phyloP scores from a whole-genome alignment of 2,113 vertebrate species.

The Oncorhynchus nerka region DNA sequence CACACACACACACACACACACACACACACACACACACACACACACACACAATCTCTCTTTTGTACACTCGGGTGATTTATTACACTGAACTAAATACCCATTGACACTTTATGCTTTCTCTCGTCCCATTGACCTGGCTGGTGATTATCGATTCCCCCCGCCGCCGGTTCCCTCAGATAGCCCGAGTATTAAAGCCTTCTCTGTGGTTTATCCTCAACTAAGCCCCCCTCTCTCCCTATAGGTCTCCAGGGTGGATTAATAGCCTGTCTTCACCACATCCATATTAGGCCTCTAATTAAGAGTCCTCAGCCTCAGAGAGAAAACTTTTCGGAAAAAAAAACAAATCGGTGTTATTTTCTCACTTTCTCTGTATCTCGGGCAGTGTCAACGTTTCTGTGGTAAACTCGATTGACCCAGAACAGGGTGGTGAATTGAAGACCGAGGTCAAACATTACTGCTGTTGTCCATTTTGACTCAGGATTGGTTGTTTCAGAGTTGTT shows the following conservation, averaged over 20 bases:
- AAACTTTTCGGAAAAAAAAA: conserved; percentile 13
- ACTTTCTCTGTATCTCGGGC: no score
- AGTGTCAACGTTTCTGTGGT: no score
- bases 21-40: not conserved
- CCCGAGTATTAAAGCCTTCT: conserved; percentile 52
- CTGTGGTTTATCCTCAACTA: conserved; percentile 21
- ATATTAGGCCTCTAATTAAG: conserved; percentile 70
- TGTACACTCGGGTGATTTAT: conserved; percentile 60
- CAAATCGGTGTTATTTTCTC: no score
- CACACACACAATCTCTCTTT: conserved; percentile 37
- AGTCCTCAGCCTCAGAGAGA: conserved; percentile 45
- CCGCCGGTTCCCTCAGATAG: conserved; percentile 34
- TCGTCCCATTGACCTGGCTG: conserved; percentile 64
- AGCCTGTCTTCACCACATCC: conserved; percentile 65
- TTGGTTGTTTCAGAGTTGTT: no score
- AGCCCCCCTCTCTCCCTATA: conserved; percentile 18
- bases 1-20: conserved; percentile 22
- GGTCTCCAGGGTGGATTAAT: conserved; percentile 55
- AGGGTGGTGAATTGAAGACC: no score
- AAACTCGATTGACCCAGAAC: no score
- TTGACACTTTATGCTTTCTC: conserved; percentile 71
- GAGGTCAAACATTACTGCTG: no score
- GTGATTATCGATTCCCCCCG: conserved; percentile 65
- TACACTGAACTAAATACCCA: conserved; percentile 68
- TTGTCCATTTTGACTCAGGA: no score